Percentiles rank a stretch among this genome's conserved stretches.
Conservation (phyloP, 2,797 vertebrate genomes). For the Podargus strigoides region DNA sequence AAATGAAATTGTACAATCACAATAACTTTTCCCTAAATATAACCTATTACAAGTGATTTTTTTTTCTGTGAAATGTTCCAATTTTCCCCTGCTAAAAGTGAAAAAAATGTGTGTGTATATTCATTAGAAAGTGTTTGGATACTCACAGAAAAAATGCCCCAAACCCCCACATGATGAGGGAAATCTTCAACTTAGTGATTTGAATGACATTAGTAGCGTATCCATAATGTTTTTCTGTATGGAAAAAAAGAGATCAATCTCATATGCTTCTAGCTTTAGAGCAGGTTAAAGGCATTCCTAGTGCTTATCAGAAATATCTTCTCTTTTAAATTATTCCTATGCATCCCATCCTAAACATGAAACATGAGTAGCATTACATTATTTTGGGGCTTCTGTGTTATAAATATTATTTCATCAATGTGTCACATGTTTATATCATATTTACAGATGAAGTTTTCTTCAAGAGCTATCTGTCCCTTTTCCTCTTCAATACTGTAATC, state of each 20-base stretch:
- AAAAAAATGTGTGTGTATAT: neutral
- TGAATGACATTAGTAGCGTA: neutral
- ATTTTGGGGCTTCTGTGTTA: neutral
- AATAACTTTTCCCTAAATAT: neutral
- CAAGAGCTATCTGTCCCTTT: neutral
- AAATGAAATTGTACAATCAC: neutral
- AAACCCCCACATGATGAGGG: fast-evolving
- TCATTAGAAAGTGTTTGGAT: neutral
- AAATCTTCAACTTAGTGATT: neutral
- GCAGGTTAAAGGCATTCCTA: neutral
- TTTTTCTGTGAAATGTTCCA: neutral
- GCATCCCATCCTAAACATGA: neutral
- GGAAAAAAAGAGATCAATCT: neutral
- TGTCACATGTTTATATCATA: neutral
- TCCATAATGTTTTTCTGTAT: neutral
- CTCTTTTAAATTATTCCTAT: neutral
- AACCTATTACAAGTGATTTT: neutral
- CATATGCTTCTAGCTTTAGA: neutral
- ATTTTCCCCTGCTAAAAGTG: neutral
- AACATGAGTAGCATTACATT: neutral
- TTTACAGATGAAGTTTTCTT: neutral
- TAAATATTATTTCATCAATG: neutral
- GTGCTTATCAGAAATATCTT: neutral
- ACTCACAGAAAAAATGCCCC: neutral
- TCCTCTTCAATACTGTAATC: neutral